A percentile compares a stretch with the other conserved stretches of the same genome.
Evolutionary conservation across 2,113 vertebrate genomes (phyloP).

Genomic region (Melanocharis versteri): DNA sequence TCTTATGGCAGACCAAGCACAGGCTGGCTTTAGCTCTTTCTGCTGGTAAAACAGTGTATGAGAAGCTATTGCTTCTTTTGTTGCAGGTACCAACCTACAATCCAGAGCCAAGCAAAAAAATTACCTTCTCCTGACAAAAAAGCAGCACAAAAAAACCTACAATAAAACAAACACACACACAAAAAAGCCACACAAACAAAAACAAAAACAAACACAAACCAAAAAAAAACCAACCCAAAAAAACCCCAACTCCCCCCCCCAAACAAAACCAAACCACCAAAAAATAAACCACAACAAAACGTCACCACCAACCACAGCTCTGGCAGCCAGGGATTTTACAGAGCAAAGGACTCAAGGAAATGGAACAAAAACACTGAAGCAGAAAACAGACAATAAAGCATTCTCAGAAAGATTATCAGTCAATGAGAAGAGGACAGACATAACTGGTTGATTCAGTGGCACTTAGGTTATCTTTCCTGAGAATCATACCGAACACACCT

Average conservation of each 20-base stretch:
- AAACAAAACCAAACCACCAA: not conserved
- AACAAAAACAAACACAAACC: too few species aligned
- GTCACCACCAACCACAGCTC: not conserved
- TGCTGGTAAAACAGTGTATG: not conserved
- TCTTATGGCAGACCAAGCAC: not conserved
- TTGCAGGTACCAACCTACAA: not conserved
- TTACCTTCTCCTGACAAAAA: not conserved
- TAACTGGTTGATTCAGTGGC: not conserved
- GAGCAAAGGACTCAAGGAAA: not conserved
- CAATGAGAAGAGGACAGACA: not conserved
- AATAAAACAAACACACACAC: not conserved
- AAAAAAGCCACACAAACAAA: fast-evolving
- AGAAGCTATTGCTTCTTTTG: not conserved
- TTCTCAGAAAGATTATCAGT: not conserved
- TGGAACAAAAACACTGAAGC: not conserved
- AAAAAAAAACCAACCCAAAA: not conserved
- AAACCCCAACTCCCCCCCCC: too few species aligned
- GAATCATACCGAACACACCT: not conserved
- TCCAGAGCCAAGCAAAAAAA: not conserved
- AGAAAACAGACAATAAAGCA: not conserved
- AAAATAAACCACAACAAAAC: not conserved
- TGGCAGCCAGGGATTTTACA: not conserved
- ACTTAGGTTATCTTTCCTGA: not conserved
- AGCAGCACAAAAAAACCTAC: not conserved
- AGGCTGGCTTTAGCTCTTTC: not conserved